phyloP scores from a whole-genome alignment of 2,113 vertebrate species.

The Oreocharis arfaki region DNA sequence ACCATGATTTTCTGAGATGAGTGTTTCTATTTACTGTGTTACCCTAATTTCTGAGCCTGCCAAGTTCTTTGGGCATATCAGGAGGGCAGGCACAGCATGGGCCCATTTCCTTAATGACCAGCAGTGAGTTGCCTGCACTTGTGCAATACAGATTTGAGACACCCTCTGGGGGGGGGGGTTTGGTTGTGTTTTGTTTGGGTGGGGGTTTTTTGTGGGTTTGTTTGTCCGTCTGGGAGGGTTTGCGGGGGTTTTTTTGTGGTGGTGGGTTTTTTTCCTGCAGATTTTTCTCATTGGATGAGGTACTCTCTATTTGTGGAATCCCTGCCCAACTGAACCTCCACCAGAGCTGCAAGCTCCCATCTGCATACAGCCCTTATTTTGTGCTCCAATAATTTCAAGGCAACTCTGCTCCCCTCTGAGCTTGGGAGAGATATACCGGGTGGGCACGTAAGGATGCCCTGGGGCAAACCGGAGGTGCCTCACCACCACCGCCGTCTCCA shows the following conservation, averaged over 20 bases:
- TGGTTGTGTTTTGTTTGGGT: background rate
- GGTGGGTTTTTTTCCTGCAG: background rate
- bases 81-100: background rate
- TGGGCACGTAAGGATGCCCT: background rate
- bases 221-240: background rate
- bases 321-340: slow-evolving; percentile 29
- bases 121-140: background rate
- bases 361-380: slow-evolving; percentile 44
- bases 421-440: background rate
- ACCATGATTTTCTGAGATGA: background rate
- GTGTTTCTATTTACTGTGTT: background rate
- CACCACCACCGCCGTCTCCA: background rate
- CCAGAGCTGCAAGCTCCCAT: background rate
- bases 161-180: background rate
- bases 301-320: background rate
- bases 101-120: slow-evolving; percentile 2
- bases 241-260: background rate
- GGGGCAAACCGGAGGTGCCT: background rate
- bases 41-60: slow-evolving; percentile 9
- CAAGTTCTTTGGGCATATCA: background rate
- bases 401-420: background rate
- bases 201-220: rapidly evolving
- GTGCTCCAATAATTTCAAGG: slow-evolving; percentile 60
- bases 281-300: slow-evolving; percentile 6
- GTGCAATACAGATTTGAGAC: background rate